phyloP scores from a whole-genome alignment of 1,140 invertebrate genomes.

The Lepidurus packardi region DNA sequence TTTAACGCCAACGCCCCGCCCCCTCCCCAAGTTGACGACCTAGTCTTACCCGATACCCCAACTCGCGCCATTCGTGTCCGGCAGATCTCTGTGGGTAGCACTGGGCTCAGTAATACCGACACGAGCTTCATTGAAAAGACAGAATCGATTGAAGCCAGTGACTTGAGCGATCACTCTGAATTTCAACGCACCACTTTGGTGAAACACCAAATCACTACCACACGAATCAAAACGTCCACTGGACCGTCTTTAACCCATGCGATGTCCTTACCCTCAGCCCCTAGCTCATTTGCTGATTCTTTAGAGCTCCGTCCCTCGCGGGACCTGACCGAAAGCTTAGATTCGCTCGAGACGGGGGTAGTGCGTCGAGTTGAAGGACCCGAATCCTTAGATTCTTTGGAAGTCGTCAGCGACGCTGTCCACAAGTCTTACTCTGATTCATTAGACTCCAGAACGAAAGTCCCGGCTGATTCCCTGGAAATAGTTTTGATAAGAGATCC shows the following conservation, averaged over 20 bases:
- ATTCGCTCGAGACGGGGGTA: slow-evolving; percentile 38
- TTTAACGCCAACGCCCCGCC: slow-evolving; percentile 44
- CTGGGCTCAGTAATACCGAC: slow-evolving; percentile 40
- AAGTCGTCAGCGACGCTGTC: slow-evolving; percentile 31
- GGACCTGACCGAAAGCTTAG: slow-evolving; percentile 36
- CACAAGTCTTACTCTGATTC: slow-evolving; percentile 29
- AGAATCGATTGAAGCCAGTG: slow-evolving; percentile 44
- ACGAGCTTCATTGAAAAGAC: slow-evolving; percentile 43
- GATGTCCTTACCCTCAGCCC: neutral
- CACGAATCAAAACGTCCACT: neutral
- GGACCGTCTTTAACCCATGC: neutral
- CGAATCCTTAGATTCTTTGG: slow-evolving; percentile 39
- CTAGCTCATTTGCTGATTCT: slow-evolving; percentile 48
- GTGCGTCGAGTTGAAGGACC: slow-evolving; percentile 36
- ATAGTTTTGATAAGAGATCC: slow-evolving; percentile 41
- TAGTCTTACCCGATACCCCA: neutral
- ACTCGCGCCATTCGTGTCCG: neutral
- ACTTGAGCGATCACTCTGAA: neutral
- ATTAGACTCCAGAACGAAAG: slow-evolving; percentile 24
- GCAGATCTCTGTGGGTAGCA: slow-evolving; percentile 23
- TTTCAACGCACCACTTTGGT: neutral
- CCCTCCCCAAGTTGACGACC: neutral
- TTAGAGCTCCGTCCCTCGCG: slow-evolving; percentile 51
- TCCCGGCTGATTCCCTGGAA: slow-evolving; percentile 56
- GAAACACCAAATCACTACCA: neutral